These are phyloP conservation scores for Dichetophora obliterata DNA, from an alignment of 2,888 invertebrate species.

Conservation along the genomic window DNA sequence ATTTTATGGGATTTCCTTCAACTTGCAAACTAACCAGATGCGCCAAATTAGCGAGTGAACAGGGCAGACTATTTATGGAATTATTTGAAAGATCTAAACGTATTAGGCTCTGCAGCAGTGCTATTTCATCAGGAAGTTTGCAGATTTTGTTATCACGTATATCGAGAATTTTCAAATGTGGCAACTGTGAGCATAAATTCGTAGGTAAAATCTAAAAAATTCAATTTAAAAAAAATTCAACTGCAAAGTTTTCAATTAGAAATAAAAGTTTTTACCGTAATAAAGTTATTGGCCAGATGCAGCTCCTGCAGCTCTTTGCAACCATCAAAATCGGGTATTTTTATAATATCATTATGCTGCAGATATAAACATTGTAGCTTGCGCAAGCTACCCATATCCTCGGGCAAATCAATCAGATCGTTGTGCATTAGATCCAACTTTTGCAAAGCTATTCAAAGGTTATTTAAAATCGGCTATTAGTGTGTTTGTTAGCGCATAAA, in stretches of 20 bases:
- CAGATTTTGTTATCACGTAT: slow-evolving; percentile 86
- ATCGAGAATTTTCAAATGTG: slow-evolving; percentile 81
- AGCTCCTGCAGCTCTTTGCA: slow-evolving; percentile 84
- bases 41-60: slow-evolving; percentile 77
- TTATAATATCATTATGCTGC: slow-evolving; percentile 84
- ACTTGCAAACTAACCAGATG: slow-evolving; percentile 86
- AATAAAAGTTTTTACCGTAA: slow-evolving; percentile 72
- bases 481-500: not conserved
- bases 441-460: slow-evolving; percentile 70
- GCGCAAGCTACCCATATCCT: slow-evolving; percentile 78
- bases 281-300: slow-evolving; percentile 85
- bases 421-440: slow-evolving; percentile 83
- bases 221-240: slow-evolving; percentile 43
- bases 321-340: slow-evolving; percentile 82
- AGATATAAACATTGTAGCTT: slow-evolving; percentile 83
- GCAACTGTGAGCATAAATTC: slow-evolving; percentile 80
- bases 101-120: slow-evolving; percentile 80
- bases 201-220: slow-evolving; percentile 76
- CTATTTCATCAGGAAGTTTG: slow-evolving; percentile 83
- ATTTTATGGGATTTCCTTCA: slow-evolving; percentile 88
- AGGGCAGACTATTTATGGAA: slow-evolving; percentile 78
- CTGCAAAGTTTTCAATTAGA: not conserved
- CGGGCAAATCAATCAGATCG: slow-evolving; percentile 76
- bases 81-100: slow-evolving; percentile 90
- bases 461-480: slow-evolving; percentile 2